A percentile compares a stretch with the other conserved stretches of the same genome.
These are phyloP conservation scores for Gymnocypris eckloni DNA, from an alignment of 2,797 vertebrate species.

Conservation along the genomic window DNA sequence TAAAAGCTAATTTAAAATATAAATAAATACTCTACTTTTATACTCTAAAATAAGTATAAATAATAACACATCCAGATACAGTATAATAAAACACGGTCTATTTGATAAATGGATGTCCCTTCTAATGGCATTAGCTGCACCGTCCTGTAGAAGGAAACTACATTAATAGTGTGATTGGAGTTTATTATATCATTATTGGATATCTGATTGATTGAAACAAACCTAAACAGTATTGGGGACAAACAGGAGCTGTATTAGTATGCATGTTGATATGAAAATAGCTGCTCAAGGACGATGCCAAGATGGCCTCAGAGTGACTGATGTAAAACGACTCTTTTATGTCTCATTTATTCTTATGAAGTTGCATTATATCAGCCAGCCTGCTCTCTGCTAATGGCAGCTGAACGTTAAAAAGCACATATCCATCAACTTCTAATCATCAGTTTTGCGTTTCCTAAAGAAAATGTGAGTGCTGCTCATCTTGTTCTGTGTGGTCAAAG, in stretches of 20 bases:
- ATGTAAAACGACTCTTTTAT: neutral
- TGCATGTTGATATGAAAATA: neutral
- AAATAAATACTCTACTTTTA: no score
- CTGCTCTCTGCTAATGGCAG: neutral
- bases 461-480: neutral
- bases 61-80: neutral
- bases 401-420: neutral
- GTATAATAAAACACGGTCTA: neutral
- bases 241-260: neutral
- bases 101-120: neutral
- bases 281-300: neutral
- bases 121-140: neutral
- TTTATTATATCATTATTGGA: neutral
- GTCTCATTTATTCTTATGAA: neutral
- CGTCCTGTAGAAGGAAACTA: neutral
- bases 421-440: neutral
- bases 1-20: no score
- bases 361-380: neutral
- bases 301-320: neutral
- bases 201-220: neutral
- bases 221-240: neutral
- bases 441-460: neutral
- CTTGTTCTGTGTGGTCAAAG: neutral
- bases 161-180: neutral
- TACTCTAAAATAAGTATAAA: no score